Conservation (phyloP, 37 sponge, comb jelly and placozoan species). For the Cladorhizidae sp. region DNA sequence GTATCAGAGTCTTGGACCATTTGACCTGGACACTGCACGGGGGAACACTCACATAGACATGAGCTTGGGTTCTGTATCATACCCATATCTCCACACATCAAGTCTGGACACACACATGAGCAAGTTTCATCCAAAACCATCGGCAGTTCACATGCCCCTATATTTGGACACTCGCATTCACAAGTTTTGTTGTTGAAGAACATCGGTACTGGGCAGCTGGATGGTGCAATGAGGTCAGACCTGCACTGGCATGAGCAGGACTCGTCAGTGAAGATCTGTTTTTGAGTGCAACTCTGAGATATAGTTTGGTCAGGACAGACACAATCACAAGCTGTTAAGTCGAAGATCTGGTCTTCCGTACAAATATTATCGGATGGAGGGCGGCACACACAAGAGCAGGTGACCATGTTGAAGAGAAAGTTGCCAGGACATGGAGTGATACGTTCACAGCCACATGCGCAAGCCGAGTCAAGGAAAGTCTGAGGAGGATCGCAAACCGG, state of each 20-base stretch:
- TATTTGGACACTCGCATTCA: slow-evolving; percentile 26
- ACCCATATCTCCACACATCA: slow-evolving; percentile 14
- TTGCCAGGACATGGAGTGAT: background rate
- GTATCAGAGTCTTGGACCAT: slow-evolving; percentile 38
- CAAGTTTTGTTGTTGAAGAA: slow-evolving; percentile 10
- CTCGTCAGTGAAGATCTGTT: slow-evolving; percentile 13
- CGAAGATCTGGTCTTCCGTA: background rate
- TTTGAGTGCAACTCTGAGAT: background rate
- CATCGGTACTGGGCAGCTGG: slow-evolving; percentile 3
- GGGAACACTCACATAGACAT: slow-evolving; percentile 27
- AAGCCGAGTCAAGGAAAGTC: slow-evolving; percentile 4
- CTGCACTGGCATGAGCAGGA: slow-evolving; percentile 43
- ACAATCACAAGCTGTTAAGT: slow-evolving; percentile 33
- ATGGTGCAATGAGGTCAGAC: background rate
- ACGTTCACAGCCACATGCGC: slow-evolving; percentile 35
- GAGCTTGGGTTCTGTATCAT: slow-evolving; percentile 29
- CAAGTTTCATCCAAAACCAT: slow-evolving; percentile 20
- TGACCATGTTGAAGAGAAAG: background rate
- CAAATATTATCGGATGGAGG: slow-evolving; percentile 6
- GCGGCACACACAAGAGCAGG: slow-evolving; percentile 1
- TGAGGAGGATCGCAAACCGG: slow-evolving; percentile 27
- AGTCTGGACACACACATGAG: slow-evolving; percentile 39
- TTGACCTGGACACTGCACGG: background rate
- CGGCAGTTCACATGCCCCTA: background rate
- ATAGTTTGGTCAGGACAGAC: slow-evolving; percentile 8